These are phyloP conservation scores for Catharus ustulatus DNA, from an alignment of 2,797 vertebrate genomes.

Conservation along the genomic window DNA sequence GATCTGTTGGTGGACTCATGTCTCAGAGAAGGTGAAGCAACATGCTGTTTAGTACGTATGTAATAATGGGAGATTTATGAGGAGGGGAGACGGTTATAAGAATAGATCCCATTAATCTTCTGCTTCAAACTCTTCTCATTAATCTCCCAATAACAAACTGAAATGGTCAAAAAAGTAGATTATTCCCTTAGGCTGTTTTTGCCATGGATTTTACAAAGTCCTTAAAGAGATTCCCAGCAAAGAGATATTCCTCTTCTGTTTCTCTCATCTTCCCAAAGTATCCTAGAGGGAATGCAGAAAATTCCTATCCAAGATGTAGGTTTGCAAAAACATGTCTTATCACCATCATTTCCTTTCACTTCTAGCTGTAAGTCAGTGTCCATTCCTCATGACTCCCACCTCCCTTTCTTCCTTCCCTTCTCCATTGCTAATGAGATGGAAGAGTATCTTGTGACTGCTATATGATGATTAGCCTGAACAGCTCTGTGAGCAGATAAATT, in stretches of 20 bases:
- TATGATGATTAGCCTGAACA: background rate
- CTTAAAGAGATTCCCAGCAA: background rate
- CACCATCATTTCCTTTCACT: background rate
- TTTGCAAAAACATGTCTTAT: background rate
- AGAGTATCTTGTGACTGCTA: background rate
- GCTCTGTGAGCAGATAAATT: background rate
- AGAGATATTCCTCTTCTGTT: background rate
- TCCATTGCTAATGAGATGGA: background rate
- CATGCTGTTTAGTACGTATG: background rate
- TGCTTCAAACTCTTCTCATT: conserved; percentile 5
- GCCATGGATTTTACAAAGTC: background rate
- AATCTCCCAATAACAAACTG: conserved; percentile 20
- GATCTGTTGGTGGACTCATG: background rate
- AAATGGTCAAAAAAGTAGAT: background rate
- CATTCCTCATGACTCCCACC: background rate
- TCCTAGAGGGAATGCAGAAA: background rate
- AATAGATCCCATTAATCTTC: conserved; percentile 51
- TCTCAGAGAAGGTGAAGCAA: conserved; percentile 20
- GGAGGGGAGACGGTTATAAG: background rate
- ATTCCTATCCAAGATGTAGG: background rate
- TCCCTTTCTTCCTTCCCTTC: background rate
- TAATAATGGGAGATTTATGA: conserved; percentile 35
- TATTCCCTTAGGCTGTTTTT: background rate
- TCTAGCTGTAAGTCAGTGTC: background rate
- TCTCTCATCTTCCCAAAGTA: background rate